A percentile compares a stretch with the other conserved stretches of the same genome.
Evolutionary conservation across 2,797 vertebrate genomes (phyloP).

Genomic region (Potorous gilbertii): DNA sequence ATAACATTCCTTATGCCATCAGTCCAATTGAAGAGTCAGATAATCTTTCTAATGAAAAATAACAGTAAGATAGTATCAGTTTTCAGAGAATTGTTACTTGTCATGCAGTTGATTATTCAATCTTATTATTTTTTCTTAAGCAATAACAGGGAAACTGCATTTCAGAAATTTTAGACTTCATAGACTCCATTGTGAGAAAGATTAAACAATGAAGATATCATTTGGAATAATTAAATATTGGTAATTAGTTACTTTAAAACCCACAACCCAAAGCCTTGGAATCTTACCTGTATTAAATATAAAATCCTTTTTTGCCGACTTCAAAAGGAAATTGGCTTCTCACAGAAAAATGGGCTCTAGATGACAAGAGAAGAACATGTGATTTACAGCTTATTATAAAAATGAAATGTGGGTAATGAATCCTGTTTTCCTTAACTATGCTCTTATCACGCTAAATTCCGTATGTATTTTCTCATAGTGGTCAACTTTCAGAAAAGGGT

Average conservation of each 20-base stretch:
- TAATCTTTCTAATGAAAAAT: conserved; percentile 49
- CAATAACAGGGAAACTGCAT: conserved; percentile 22
- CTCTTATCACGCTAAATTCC: conserved; percentile 45
- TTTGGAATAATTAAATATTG: conserved; percentile 34
- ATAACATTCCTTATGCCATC: background rate
- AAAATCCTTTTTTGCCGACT: conserved; percentile 44
- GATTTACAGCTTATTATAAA: conserved; percentile 57
- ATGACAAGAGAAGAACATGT: conserved; percentile 44
- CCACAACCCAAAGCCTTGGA: background rate
- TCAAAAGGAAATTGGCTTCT: conserved; percentile 50
- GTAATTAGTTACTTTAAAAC: conserved; percentile 32
- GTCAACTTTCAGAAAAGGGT: conserved; percentile 58
- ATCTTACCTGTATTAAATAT: conserved; percentile 39
- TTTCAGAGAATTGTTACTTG: conserved; percentile 36
- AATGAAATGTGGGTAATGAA: conserved; percentile 58
- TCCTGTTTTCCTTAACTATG: conserved; percentile 2
- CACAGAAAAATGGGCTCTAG: conserved; percentile 42
- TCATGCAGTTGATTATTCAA: conserved; percentile 14
- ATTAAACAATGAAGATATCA: conserved; percentile 14
- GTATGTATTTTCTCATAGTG: conserved; percentile 47
- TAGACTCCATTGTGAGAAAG: conserved; percentile 47
- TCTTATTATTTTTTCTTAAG: conserved; percentile 59
- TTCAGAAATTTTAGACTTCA: conserved; percentile 42
- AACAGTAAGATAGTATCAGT: conserved; percentile 36
- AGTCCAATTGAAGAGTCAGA: conserved; percentile 31